Conservation (phyloP, 2,888 invertebrate species). For the Phyllotreta striolata region DNA sequence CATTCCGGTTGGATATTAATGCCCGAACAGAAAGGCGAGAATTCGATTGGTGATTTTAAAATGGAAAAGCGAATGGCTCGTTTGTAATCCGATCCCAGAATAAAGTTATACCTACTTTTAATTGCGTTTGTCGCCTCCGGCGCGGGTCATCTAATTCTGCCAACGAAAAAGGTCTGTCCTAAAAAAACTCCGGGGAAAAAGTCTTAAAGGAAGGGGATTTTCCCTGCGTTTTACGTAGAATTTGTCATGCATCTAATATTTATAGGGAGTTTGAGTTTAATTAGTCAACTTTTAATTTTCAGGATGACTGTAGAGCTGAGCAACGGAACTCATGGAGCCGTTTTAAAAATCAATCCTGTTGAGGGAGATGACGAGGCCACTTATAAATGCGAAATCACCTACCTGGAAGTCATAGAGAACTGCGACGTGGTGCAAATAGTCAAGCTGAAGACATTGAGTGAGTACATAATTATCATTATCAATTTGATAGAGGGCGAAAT, state of each 20-base stretch:
- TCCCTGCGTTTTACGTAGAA: too few species aligned
- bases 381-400: conserved; percentile 85
- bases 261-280: not conserved
- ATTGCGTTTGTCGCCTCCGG: not conserved
- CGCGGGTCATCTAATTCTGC: too few species aligned
- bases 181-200: too few species aligned
- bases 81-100: too few species aligned
- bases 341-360: conserved; percentile 73
- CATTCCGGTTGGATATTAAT: conserved; percentile 23
- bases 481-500: not conserved
- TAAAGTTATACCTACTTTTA: conserved; percentile 1
- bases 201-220: too few species aligned
- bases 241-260: not conserved
- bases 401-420: conserved; percentile 78
- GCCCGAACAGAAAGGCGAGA: not conserved
- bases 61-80: too few species aligned
- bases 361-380: conserved; percentile 79
- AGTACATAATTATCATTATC: conserved; percentile 59
- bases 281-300: conserved; percentile 54
- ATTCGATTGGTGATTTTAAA: too few species aligned
- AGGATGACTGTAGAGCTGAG: conserved; percentile 77
- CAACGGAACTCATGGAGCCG: conserved; percentile 68
- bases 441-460: conserved; percentile 80
- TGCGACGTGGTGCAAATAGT: conserved; percentile 84
- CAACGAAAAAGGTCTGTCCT: too few species aligned